Percentiles rank a stretch among this genome's conserved stretches.
Evolutionary conservation across 64 coral and sea anemone genomes (phyloP).

Genomic region (Montipora foliosa): DNA sequence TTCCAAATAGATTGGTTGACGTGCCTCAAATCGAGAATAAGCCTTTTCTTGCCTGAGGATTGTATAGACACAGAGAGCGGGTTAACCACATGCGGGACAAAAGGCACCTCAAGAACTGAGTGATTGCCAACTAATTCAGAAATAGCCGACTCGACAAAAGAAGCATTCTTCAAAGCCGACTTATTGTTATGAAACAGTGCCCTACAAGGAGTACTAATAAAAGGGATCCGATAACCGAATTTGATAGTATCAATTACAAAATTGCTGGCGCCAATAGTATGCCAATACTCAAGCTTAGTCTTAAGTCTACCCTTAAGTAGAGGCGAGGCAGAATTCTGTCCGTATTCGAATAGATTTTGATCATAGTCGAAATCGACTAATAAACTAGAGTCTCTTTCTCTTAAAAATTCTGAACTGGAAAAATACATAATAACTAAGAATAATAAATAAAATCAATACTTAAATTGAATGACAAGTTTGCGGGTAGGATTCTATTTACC

Average conservation of each 20-base stretch:
- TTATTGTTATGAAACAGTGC: conserved; percentile 23
- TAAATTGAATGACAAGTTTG: neutral
- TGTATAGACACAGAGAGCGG: conserved; percentile 40
- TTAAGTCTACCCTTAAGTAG: conserved; percentile 54
- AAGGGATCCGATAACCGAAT: neutral
- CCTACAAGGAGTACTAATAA: conserved; percentile 25
- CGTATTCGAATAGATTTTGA: conserved; percentile 37
- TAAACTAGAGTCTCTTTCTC: conserved; percentile 25
- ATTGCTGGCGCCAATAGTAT: conserved; percentile 3
- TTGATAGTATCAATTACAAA: conserved; percentile 56
- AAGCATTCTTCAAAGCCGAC: conserved; percentile 5
- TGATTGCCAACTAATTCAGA: conserved; percentile 1
- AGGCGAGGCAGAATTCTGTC: neutral
- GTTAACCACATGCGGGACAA: conserved; percentile 54
- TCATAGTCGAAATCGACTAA: conserved; percentile 32
- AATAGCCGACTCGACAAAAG: conserved; percentile 26
- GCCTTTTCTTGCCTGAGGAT: conserved; percentile 30
- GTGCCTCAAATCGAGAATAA: conserved; percentile 46
- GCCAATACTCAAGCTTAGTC: neutral
- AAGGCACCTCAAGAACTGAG: conserved; percentile 27
- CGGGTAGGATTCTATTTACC: conserved; percentile 1
- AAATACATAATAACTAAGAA: neutral
- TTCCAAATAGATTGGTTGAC: conserved; percentile 13
- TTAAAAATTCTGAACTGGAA: conserved; percentile 30
- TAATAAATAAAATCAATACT: neutral